Percentiles rank a stretch among this genome's conserved stretches.
phyloP scores from a whole-genome alignment of 2,113 vertebrate species.

The Scomber colias region DNA sequence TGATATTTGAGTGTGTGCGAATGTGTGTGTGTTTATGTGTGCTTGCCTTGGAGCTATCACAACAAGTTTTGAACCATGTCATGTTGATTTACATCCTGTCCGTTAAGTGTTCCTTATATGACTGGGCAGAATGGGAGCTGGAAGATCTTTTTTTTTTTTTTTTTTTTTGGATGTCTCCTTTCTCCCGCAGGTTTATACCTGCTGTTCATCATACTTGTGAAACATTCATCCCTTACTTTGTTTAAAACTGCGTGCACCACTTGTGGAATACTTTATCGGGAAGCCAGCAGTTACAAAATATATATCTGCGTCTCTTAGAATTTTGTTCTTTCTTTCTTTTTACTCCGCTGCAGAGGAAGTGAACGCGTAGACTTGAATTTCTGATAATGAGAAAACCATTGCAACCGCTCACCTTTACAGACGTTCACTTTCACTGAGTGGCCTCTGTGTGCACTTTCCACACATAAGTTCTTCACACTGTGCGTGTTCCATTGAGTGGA shows the following conservation, averaged over 20 bases:
- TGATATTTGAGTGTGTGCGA: slow-evolving; percentile 41
- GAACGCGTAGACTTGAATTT: slow-evolving; percentile 61
- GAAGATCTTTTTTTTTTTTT: slow-evolving; percentile 22
- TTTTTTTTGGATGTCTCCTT: slow-evolving; percentile 75
- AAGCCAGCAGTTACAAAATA: slow-evolving; percentile 77
- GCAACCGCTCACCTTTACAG: slow-evolving; percentile 50
- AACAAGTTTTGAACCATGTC: slow-evolving; percentile 38
- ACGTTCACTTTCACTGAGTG: slow-evolving; percentile 60
- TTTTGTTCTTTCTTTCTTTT: slow-evolving; percentile 36
- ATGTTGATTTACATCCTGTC: slow-evolving; percentile 69
- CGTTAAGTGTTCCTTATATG: slow-evolving; percentile 76
- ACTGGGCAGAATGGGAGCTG: slow-evolving; percentile 65
- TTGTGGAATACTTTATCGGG: slow-evolving; percentile 78
- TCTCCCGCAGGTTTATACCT: slow-evolving; percentile 78
- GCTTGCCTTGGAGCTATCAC: slow-evolving; percentile 41
- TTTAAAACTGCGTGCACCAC: slow-evolving; percentile 76
- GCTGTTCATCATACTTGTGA: slow-evolving; percentile 82
- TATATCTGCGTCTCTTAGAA: slow-evolving; percentile 53
- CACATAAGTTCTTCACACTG: slow-evolving; percentile 22
- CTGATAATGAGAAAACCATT: slow-evolving; percentile 77
- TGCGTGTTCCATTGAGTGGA: slow-evolving; percentile 4
- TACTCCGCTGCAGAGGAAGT: slow-evolving; percentile 63
- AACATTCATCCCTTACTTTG: slow-evolving; percentile 70
- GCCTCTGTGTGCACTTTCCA: slow-evolving; percentile 41
- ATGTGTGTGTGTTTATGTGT: slow-evolving; percentile 3